phyloP scores from a whole-genome alignment of 2,113 vertebrate genomes.

The Laterallus jamaicensis region DNA sequence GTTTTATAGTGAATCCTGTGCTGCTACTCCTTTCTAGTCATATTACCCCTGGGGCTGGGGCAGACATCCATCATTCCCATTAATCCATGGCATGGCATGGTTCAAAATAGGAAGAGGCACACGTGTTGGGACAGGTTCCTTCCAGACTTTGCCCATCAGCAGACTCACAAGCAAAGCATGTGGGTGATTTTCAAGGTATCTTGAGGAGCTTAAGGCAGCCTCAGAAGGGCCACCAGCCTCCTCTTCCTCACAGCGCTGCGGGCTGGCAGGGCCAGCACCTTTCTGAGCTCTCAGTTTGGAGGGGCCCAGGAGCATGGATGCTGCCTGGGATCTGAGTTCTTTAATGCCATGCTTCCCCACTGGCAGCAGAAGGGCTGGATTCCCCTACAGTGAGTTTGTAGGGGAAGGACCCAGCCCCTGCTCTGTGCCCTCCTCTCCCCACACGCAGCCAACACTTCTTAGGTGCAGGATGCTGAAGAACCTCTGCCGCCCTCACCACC shows the following conservation, averaged over 20 bases:
- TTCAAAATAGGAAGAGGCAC: neutral
- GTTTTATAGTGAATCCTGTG: neutral
- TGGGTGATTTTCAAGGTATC: neutral
- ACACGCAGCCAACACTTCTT: neutral
- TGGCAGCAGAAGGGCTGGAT: neutral
- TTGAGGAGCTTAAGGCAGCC: neutral
- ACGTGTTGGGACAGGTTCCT: accelerated
- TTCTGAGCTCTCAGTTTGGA: neutral
- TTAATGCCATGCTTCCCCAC: neutral
- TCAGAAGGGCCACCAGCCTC: neutral
- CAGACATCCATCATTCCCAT: neutral
- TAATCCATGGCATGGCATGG: accelerated
- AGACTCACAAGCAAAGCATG: accelerated
- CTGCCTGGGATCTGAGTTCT: neutral
- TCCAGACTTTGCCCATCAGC: neutral
- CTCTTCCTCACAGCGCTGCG: neutral
- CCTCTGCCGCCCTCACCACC: neutral
- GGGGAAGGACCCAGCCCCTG: neutral
- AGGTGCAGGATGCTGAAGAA: accelerated
- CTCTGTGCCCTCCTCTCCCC: neutral
- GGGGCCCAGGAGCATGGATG: neutral
- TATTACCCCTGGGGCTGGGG: neutral
- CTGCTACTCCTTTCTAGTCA: too few species aligned
- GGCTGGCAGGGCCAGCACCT: neutral
- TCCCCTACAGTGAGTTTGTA: neutral